Evolutionary conservation across 2,113 vertebrate species (phyloP).

Genomic region (Nanorana parkeri): DNA sequence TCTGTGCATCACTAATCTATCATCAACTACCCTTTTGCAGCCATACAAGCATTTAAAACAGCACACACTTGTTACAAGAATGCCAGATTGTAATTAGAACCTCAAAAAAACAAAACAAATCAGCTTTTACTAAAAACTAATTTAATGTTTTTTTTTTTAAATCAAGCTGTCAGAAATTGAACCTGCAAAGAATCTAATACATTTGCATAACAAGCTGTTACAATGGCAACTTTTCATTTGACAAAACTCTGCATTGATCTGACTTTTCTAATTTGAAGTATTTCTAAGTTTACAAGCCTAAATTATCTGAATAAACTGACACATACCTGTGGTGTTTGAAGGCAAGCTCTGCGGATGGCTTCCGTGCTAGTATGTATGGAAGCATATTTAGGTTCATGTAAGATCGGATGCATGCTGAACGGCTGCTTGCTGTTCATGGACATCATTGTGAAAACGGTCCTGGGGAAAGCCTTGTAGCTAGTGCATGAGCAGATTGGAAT

Average conservation of each 20-base stretch:
- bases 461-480: slow-evolving; percentile 59
- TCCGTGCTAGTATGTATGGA: slow-evolving; percentile 89
- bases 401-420: slow-evolving; percentile 90
- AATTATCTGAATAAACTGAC: background rate
- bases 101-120: no score
- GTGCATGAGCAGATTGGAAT: slow-evolving; percentile 58
- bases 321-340: slow-evolving; percentile 87
- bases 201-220: background rate
- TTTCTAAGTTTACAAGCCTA: no score
- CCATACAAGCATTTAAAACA: no score
- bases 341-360: slow-evolving; percentile 86
- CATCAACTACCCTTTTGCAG: no score
- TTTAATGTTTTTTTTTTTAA: no score
- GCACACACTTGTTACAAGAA: no score
- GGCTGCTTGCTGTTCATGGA: slow-evolving; percentile 96
- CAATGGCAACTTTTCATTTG: background rate
- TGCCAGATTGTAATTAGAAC: no score
- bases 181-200: background rate
- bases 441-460: slow-evolving; percentile 79
- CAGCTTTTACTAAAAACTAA: no score
- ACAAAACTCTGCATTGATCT: background rate
- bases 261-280: background rate
- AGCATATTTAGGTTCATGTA: slow-evolving; percentile 89
- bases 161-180: no score
- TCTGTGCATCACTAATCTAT: no score